Percentiles rank a stretch among this genome's conserved stretches.
These are phyloP conservation scores for Pithys albifrons DNA, from an alignment of 2,113 vertebrate species.

Conservation along the genomic window DNA sequence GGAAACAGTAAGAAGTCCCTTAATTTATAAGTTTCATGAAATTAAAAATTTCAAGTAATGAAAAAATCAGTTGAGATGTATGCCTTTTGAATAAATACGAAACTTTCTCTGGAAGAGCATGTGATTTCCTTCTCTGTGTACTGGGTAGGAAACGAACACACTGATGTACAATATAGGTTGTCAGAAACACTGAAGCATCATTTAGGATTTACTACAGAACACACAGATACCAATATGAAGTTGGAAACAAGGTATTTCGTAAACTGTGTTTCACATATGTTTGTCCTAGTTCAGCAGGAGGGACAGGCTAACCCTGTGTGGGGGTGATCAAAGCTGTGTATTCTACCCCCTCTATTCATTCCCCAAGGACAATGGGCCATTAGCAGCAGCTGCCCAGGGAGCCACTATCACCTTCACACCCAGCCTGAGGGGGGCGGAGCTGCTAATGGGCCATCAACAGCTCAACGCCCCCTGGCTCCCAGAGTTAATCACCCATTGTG, in stretches of 20 bases:
- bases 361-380: too few relatives aligned
- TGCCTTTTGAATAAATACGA: constrained; percentile 25
- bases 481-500: too few relatives aligned
- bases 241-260: not conserved
- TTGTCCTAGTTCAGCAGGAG: too few relatives aligned
- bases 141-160: not conserved
- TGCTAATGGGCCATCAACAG: too few relatives aligned
- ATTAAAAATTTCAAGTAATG: not conserved
- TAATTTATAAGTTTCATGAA: not conserved
- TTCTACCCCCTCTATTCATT: too few relatives aligned
- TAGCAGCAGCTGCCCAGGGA: too few relatives aligned
- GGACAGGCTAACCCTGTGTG: too few relatives aligned
- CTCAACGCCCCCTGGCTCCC: too few relatives aligned
- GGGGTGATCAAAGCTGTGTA: too few relatives aligned
- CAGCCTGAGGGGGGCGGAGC: too few relatives aligned
- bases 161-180: not conserved
- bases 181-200: not conserved
- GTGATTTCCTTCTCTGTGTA: not conserved
- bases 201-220: not conserved
- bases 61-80: not conserved
- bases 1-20: not conserved
- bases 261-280: not conserved
- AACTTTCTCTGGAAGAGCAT: not conserved
- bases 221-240: not conserved
- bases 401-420: too few relatives aligned